Base-by-base conservation (phyloP, 2,888 invertebrate genomes). In the Bruchidius siliquastri region DNA sequence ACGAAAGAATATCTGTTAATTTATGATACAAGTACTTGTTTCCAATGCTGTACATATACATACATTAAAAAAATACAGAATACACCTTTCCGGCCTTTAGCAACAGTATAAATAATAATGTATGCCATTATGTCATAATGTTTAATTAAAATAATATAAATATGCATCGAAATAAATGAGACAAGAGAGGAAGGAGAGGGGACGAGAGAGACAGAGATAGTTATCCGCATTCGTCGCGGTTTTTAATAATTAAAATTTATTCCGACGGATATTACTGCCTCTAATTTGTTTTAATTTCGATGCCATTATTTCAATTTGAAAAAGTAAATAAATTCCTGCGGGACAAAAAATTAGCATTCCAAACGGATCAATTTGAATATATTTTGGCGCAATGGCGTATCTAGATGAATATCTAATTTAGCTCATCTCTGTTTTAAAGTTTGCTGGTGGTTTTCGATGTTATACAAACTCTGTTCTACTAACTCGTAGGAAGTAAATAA, bases 131-230 rank as follows among this genome's bases (percentile, higher is more conserved):
- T 67, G 70, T 26, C 70, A 73, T 70, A 26, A 72, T 72, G 70
- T 72, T 70, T 73, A 67, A 70, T 70, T 70, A 68, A 70, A 70
- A 67, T 70, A 70, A 70, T 72, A 69, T 69, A 67, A 72, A 72
- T 72, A 68, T 68, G 22, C 21, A 68, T 68, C 49, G 49, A 49
- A 49, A 49, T 18, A 49, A 49, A 49, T 49, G 49, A 49, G 49
- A 1, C 49, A 13, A 49, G 49, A 49, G 49, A 49, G 49, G 13
- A 13, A 13, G 13, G 18, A 13, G 49, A 13, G 49, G 49, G 13
- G 18, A 49, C 8, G 18, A 49, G 49, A 49, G 49, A 49, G 49
- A 49, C 49, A 13, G 49, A 49, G 49, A 49, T 49, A 49, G 49
- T 49, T 49, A 49, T 49, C 49, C 49, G 49, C 49, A 49, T 49